A percentile compares a stretch with the other conserved stretches of the same genome.
Conservation (phyloP, 2,113 vertebrate species). For the Anthoscopus minutus region DNA sequence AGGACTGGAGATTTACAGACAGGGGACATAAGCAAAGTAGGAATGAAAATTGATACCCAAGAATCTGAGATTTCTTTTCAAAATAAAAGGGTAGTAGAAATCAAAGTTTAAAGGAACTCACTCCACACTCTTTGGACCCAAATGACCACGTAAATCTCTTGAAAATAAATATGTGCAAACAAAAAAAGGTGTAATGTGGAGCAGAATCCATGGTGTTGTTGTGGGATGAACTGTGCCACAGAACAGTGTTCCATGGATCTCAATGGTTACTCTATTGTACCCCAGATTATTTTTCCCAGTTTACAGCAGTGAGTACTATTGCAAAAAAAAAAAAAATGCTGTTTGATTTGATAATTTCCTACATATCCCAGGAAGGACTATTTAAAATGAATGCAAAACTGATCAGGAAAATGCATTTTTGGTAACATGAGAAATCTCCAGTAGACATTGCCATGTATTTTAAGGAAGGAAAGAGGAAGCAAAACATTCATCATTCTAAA, state of each 20-base stretch:
- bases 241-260: background rate
- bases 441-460: background rate
- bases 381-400: background rate
- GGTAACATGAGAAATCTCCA: background rate
- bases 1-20: background rate
- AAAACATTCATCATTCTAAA: background rate
- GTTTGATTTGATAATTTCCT: background rate
- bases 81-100: background rate
- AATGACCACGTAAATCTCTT: background rate
- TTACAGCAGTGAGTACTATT: background rate
- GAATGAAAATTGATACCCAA: background rate
- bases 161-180: background rate
- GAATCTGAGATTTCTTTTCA: background rate
- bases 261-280: background rate
- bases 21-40: background rate
- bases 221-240: background rate
- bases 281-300: background rate
- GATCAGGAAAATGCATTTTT: background rate
- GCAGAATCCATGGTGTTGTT: background rate
- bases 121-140: background rate
- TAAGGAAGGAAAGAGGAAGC: background rate
- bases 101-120: background rate
- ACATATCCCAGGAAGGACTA: background rate
- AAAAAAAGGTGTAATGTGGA: background rate
- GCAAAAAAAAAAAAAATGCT: background rate